phyloP scores from a whole-genome alignment of 2,113 vertebrate genomes.

The Bujurquina vittata region DNA sequence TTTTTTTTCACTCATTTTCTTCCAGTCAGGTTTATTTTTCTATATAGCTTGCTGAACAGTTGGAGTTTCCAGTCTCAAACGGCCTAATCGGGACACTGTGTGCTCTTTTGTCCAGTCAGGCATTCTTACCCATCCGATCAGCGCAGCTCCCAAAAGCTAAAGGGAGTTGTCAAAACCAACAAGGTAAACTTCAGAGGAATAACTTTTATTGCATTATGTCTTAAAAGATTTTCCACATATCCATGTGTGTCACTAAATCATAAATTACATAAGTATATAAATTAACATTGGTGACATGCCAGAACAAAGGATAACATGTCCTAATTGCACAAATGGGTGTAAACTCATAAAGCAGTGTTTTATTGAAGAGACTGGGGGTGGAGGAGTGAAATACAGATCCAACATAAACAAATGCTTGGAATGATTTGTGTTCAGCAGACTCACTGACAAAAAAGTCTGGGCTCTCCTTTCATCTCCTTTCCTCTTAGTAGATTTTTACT shows the following conservation, averaged over 20 bases:
- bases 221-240: not conserved
- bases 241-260: slow-evolving; percentile 46
- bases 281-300: slow-evolving; percentile 36
- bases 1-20: slow-evolving; percentile 8
- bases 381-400: slow-evolving; percentile 59
- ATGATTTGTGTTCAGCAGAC: slow-evolving; percentile 65
- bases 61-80: slow-evolving; percentile 25
- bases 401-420: slow-evolving; percentile 71
- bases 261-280: slow-evolving; percentile 49
- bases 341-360: slow-evolving; percentile 71
- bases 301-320: slow-evolving; percentile 57
- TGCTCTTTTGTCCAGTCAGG: slow-evolving; percentile 45
- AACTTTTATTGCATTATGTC: slow-evolving; percentile 37
- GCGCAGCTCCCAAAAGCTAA: slow-evolving; percentile 40
- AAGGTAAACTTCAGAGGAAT: slow-evolving; percentile 55
- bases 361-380: slow-evolving; percentile 48
- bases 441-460: slow-evolving; percentile 55
- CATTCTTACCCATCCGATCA: slow-evolving; percentile 55
- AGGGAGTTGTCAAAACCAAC: slow-evolving; percentile 55
- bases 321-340: slow-evolving; percentile 69
- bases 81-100: slow-evolving; percentile 41
- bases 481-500: slow-evolving; percentile 36
- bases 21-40: slow-evolving; percentile 20
- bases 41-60: slow-evolving; percentile 15
- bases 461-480: slow-evolving; percentile 54